Conservation (phyloP, 2,113 vertebrate genomes). For the Semicossyphus pulcher region DNA sequence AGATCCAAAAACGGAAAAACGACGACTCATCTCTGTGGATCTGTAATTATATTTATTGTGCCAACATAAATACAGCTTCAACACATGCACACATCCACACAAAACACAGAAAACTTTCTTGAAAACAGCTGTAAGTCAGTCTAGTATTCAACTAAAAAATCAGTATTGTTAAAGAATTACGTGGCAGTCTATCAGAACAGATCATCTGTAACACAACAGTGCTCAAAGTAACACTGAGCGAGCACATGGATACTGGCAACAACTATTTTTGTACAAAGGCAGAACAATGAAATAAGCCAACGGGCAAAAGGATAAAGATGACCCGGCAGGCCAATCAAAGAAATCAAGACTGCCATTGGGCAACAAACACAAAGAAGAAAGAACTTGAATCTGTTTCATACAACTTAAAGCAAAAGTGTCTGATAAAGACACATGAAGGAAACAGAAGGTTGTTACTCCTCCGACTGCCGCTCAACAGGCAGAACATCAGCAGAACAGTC, state of each 20-base stretch:
- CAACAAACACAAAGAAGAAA: conserved; percentile 15
- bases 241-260: neutral
- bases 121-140: conserved; percentile 6
- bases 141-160: conserved; percentile 35
- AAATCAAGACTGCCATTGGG: neutral
- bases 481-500: conserved; percentile 29
- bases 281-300: conserved; percentile 16
- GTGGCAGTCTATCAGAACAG: conserved; percentile 20
- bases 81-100: conserved; percentile 16
- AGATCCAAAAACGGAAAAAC: neutral
- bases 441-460: conserved; percentile 16
- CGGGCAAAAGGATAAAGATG: neutral
- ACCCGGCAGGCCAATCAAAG: neutral
- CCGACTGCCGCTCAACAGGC: neutral
- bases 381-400: neutral
- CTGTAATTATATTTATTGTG: conserved; percentile 66
- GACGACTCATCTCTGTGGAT: neutral
- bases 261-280: neutral
- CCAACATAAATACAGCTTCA: conserved; percentile 55
- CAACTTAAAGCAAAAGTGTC: neutral
- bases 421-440: neutral
- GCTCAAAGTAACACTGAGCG: neutral
- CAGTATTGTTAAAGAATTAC: conserved; percentile 5
- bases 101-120: conserved; percentile 21
- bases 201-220: conserved; percentile 7